These are phyloP conservation scores for Drosophila paracracens DNA, from an alignment of 2,888 invertebrate species.

Conservation along the genomic window DNA sequence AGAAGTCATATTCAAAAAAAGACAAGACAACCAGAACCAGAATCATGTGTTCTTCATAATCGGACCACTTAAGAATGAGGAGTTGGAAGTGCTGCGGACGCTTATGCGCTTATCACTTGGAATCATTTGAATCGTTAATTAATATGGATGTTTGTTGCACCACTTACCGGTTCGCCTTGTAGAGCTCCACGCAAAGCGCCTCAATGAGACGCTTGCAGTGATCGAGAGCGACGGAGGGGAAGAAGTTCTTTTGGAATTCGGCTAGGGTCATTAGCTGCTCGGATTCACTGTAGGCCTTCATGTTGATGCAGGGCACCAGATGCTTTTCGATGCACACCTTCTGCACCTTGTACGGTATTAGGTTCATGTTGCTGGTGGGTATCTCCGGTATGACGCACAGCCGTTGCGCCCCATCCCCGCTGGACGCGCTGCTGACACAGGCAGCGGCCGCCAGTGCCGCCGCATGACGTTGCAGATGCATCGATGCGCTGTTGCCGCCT, in stretches of 20 bases:
- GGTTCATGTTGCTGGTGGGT: constrained; percentile 88
- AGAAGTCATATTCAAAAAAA: neutral
- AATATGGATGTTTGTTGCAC: neutral
- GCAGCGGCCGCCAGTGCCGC: constrained; percentile 78
- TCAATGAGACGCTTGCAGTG: constrained; percentile 93
- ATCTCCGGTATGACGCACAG: constrained; percentile 90
- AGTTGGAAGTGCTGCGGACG: neutral
- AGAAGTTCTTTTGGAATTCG: constrained; percentile 92
- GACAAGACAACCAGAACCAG: neutral
- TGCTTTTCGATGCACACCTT: constrained; percentile 92
- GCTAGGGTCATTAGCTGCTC: constrained; percentile 93
- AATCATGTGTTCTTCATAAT: neutral
- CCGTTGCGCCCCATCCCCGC: constrained; percentile 73
- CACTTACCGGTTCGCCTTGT: constrained; percentile 92
- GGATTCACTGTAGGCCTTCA: constrained; percentile 92
- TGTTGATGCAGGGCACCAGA: constrained; percentile 94
- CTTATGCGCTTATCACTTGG: neutral
- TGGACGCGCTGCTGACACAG: constrained; percentile 64
- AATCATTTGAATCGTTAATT: neutral
- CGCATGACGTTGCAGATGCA: constrained; percentile 85
- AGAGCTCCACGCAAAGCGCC: constrained; percentile 92
- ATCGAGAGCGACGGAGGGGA: constrained; percentile 90
- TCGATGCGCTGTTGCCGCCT: constrained; percentile 82
- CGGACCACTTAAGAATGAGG: neutral
- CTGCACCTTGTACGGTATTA: constrained; percentile 92